A percentile compares a stretch with the other conserved stretches of the same genome.
phyloP scores from a whole-genome alignment of 2,888 invertebrate genomes.

The Biston stratarius region DNA sequence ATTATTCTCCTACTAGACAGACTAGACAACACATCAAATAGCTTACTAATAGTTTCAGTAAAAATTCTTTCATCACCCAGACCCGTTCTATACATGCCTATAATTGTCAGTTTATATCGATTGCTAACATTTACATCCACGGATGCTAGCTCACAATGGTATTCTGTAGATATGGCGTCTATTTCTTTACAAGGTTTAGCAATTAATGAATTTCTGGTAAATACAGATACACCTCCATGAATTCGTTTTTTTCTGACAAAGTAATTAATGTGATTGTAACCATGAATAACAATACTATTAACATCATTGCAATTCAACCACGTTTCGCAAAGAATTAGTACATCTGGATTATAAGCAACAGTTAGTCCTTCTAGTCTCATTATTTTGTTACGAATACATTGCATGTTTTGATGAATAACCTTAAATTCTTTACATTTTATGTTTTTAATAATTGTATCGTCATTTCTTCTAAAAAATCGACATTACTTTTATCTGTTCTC shows the following conservation, averaged over 20 bases:
- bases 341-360: background rate
- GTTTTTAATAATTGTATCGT: too few species aligned
- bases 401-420: too few species aligned
- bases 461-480: too few species aligned
- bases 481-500: too few species aligned
- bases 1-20: too few species aligned
- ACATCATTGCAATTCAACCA: background rate
- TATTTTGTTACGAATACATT: too few species aligned
- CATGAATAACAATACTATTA: background rate
- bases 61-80: background rate
- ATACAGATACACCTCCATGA: background rate
- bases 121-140: background rate
- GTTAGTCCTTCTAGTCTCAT: background rate
- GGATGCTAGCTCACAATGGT: background rate
- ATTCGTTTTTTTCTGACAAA: background rate
- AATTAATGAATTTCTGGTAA: background rate
- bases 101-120: background rate
- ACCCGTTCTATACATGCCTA: background rate
- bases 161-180: background rate
- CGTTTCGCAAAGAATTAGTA: background rate
- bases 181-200: background rate
- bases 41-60: too few species aligned
- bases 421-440: too few species aligned
- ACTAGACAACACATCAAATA: too few species aligned
- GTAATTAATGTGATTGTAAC: background rate